A percentile compares a stretch with the other conserved stretches of the same genome.
These are phyloP conservation scores for Cyrtonyx montezumae DNA, from an alignment of 2,113 vertebrate genomes.

Conservation along the genomic window DNA sequence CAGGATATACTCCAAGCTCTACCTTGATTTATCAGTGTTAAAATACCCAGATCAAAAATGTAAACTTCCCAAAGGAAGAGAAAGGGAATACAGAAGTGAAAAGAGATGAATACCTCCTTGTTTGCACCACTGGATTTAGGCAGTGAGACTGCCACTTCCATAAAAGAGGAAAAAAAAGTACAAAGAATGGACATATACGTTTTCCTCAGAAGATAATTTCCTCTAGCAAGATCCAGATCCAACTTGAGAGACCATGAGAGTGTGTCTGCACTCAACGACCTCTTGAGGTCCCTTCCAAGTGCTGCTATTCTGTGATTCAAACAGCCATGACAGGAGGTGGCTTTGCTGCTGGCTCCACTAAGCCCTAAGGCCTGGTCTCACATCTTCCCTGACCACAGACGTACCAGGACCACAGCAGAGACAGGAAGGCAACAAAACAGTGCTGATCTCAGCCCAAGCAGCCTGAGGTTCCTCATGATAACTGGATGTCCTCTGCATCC, in stretches of 20 bases:
- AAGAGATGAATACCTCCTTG: neutral
- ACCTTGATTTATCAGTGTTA: accelerated
- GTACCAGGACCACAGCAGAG: neutral
- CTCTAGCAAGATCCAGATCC: neutral
- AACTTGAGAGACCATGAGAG: neutral
- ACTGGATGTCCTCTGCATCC: neutral
- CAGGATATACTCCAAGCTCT: neutral
- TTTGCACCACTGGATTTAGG: neutral
- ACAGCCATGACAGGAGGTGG: neutral
- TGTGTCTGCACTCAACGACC: neutral
- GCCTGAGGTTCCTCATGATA: neutral
- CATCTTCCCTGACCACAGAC: accelerated
- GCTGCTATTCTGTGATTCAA: too few relatives aligned
- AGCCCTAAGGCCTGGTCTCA: neutral
- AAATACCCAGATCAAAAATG: neutral
- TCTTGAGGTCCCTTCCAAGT: too few relatives aligned
- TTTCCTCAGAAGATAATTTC: neutral
- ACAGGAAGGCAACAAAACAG: neutral
- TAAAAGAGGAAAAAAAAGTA: neutral
- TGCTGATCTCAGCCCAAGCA: neutral
- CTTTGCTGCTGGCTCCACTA: neutral
- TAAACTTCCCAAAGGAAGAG: neutral
- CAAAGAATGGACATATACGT: accelerated
- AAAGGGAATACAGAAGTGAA: neutral
- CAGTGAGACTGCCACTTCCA: neutral